A percentile compares a stretch with the other conserved stretches of the same genome.
These are phyloP conservation scores for Tetragonula clypearis DNA, from an alignment of 1,140 invertebrate species.

Conservation along the genomic window DNA sequence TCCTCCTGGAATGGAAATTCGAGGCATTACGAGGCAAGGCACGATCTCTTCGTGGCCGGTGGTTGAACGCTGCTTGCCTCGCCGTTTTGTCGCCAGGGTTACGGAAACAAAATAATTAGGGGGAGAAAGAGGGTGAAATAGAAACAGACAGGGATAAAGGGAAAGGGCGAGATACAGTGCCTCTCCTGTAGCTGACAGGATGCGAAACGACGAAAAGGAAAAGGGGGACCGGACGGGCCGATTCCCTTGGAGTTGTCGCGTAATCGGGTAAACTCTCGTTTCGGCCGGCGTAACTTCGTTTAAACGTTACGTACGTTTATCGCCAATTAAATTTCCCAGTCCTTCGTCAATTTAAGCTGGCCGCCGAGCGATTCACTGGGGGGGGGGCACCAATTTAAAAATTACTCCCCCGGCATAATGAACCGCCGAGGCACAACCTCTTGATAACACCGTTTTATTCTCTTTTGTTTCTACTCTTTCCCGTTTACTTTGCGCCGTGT, in stretches of 20 bases:
- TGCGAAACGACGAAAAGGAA: conserved; percentile 49
- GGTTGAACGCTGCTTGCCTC: not conserved
- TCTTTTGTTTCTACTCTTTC: not conserved
- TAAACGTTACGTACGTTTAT: conserved; percentile 56
- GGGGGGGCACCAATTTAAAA: conserved; percentile 15
- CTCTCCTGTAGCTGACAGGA: conserved; percentile 43
- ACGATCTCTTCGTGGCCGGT: conserved; percentile 1
- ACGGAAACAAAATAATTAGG: conserved; percentile 61
- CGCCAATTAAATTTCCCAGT: conserved; percentile 23
- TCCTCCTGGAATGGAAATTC: conserved; percentile 20
- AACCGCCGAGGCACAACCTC: not conserved
- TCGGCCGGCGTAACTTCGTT: conserved; percentile 47
- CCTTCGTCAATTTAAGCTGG: not conserved
- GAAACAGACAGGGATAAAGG: not conserved
- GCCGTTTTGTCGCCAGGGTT: conserved; percentile 54
- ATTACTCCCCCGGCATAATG: not conserved
- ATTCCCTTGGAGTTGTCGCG: conserved; percentile 21
- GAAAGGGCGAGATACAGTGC: not conserved
- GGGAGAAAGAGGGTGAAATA: not conserved
- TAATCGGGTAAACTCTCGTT: conserved; percentile 58
- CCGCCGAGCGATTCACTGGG: not conserved
- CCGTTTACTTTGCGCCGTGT: not conserved
- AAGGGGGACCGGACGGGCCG: conserved; percentile 18
- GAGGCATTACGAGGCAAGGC: conserved; percentile 17
- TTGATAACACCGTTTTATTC: not conserved